A percentile compares a stretch with the other conserved stretches of the same genome.
These are phyloP conservation scores for Nibea albiflora DNA, from an alignment of 2,113 vertebrate genomes.

Conservation along the genomic window DNA sequence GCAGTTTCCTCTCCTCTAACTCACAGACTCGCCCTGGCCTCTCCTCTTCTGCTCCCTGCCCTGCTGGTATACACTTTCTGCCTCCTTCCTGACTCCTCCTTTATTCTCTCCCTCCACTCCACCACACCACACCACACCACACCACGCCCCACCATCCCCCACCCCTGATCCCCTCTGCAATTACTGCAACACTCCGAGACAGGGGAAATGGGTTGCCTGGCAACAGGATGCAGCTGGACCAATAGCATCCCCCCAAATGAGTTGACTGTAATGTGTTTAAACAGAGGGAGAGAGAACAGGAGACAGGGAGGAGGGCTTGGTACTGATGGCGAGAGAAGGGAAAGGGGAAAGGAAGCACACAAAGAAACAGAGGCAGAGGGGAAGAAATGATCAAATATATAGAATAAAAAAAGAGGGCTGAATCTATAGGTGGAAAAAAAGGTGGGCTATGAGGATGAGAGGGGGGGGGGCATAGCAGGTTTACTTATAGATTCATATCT, in stretches of 20 bases:
- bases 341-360: constrained; percentile 67
- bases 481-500: background rate
- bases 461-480: background rate
- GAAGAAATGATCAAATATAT: constrained; percentile 34
- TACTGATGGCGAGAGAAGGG: constrained; percentile 37
- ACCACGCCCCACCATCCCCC: constrained; percentile 35
- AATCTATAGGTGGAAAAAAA: constrained; percentile 18
- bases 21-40: constrained; percentile 19
- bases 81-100: constrained; percentile 56
- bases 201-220: constrained; percentile 85
- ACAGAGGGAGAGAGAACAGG: constrained; percentile 77
- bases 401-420: constrained; percentile 14
- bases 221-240: constrained; percentile 86
- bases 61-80: constrained; percentile 40
- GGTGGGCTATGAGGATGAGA: background rate
- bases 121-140: constrained; percentile 11
- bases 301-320: constrained; percentile 55
- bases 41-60: constrained; percentile 39
- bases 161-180: constrained; percentile 75
- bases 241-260: constrained; percentile 83
- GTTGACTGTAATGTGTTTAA: constrained; percentile 85
- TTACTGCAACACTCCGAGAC: constrained; percentile 83
- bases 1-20: constrained; percentile 38
- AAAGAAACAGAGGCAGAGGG: constrained; percentile 43
- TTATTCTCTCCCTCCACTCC: constrained; percentile 30